Evolutionary conservation across 2,113 vertebrate genomes (phyloP), one percentile per base, ranked within the genome.

Genomic region (Sinocyclocheilus grahami): DNA sequence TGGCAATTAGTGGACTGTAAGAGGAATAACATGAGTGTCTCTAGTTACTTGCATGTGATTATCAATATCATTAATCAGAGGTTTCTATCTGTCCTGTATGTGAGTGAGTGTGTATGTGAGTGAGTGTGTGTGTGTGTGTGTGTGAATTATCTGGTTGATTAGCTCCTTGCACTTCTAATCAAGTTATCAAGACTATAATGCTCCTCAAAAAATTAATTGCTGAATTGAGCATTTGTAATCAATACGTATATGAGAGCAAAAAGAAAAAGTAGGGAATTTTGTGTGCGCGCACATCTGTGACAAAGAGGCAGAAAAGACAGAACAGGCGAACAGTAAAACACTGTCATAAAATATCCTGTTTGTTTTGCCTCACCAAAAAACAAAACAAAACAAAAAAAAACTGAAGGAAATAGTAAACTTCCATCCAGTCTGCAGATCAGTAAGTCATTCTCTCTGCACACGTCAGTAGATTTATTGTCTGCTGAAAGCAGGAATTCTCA

Each of bases 51-150:
- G 46, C 24, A 69, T 71, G 65, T 14, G 27, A 71, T 74, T 84
- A 74, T 84, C 37, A 74, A 74, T 84, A 72, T 74, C 51, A 60
- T 74, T 84, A 84, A 84, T 84, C 69, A 84, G 82, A 20, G 20
- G 11, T 39, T 84, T 74, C 48, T 42, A 8, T 39, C 51, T 37
- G 7, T 20, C 37, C 33, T 39, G 78, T 22, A 20, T 81, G 58
- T 37, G 77, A 5, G 76, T 80, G 55, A 11, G 76, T 20, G 76
- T 80, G 75, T 37, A 69, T 76, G 20, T 48, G 3, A n/a, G n/a
- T n/a, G n/a, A n/a, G n/a, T n/a, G 77, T 10, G 76, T 80, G 55
- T 20, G 76, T 20, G 76, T 80, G 75, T 37, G 78, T 76, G 20
- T 48, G 3, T 77, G 77, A 72, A 55, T 60, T 24, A 84, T 84